Evolutionary conservation across 2,113 vertebrate genomes (phyloP).

Genomic region (Corvus cornix): DNA sequence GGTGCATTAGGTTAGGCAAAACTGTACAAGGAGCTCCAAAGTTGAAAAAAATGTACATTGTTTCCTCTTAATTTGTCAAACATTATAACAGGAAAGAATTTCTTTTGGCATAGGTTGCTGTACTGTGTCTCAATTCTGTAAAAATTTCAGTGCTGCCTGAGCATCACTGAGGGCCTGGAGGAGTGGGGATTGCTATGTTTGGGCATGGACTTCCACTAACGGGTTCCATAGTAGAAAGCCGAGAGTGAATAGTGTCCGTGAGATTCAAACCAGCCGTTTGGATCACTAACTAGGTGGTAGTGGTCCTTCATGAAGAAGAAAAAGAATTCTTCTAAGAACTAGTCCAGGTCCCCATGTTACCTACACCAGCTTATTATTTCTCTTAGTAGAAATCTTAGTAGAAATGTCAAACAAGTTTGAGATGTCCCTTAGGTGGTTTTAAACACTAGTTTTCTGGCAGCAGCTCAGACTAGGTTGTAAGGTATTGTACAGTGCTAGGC

Average conservation of each 20-base stretch:
- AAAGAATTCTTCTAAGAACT: not conserved
- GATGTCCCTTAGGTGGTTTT: not conserved
- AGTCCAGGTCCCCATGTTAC: not conserved
- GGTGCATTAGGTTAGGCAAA: not conserved
- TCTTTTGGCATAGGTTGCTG: not conserved
- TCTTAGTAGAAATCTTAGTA: not conserved
- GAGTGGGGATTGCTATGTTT: not conserved
- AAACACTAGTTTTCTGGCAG: not conserved
- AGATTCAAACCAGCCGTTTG: not conserved
- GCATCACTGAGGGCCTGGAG: not conserved
- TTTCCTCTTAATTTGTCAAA: not conserved
- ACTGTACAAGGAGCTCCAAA: not conserved
- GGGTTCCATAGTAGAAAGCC: fast-evolving
- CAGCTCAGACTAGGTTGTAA: not conserved
- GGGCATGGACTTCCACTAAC: not conserved
- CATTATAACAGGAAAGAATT: not conserved
- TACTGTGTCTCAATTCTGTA: not conserved
- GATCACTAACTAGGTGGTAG: not conserved
- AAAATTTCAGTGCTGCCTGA: not conserved
- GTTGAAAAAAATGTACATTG: not conserved
- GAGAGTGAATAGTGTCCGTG: not conserved
- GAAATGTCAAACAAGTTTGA: not conserved
- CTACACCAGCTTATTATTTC: not conserved
- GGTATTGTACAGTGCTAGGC: not conserved
- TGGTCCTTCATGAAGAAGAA: not conserved